These are phyloP conservation scores for Kobus ellipsiprymnus DNA, from an alignment of 2,113 vertebrate genomes.

Conservation along the genomic window DNA sequence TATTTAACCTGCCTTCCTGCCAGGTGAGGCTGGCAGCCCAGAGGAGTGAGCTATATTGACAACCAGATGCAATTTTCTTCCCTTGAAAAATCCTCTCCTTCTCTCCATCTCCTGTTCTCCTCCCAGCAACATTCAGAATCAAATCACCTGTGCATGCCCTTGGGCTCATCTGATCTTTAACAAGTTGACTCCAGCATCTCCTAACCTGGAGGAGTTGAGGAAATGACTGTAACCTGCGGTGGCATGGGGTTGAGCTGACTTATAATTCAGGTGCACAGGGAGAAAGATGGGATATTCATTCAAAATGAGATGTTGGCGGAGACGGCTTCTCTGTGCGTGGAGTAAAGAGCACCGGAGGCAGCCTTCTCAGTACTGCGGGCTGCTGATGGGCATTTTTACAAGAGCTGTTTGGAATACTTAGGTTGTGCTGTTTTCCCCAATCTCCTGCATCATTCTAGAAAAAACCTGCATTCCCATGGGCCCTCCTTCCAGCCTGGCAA, in stretches of 20 bases:
- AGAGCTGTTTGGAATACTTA: neutral
- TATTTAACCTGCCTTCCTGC: constrained; percentile 35
- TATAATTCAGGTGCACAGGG: neutral
- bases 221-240: constrained; percentile 15
- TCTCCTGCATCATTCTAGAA: neutral
- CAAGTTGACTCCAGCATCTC: constrained; percentile 26
- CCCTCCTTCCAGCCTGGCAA: neutral
- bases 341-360: neutral
- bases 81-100: neutral
- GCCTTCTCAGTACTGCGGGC: neutral
- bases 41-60: constrained; percentile 19
- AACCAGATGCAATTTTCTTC: constrained; percentile 40
- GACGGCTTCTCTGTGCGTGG: neutral
- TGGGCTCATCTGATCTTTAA: constrained; percentile 30
- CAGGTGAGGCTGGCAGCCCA: constrained; percentile 1
- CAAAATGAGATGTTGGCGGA: neutral
- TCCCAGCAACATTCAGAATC: constrained; percentile 12
- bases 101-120: neutral
- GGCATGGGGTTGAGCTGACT: neutral
- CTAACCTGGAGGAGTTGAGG: constrained; percentile 1
- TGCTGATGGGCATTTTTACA: neutral
- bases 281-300: neutral
- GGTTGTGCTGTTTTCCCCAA: neutral
- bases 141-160: neutral
- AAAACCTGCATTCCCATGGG: neutral